Evolutionary conservation across 2,797 vertebrate species (phyloP).

Genomic region (Gadopsis marmoratus): DNA sequence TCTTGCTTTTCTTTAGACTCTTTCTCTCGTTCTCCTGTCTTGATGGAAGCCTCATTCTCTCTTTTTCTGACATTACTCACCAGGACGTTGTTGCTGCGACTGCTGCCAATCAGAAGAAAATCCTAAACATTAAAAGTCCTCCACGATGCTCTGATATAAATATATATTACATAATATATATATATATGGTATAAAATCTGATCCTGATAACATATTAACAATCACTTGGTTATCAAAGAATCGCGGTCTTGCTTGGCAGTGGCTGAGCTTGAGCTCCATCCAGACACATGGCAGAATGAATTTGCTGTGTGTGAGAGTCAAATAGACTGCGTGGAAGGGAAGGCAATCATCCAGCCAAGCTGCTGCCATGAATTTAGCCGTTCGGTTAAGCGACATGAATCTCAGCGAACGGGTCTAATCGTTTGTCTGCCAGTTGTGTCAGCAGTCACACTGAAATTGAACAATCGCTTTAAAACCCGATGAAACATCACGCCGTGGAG

Average conservation of each 20-base stretch:
- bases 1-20: constrained; percentile 48
- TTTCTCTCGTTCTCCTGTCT: constrained; percentile 36
- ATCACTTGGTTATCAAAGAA: constrained; percentile 47
- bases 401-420: constrained; percentile 37
- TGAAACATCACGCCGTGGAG: neutral
- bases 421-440: constrained; percentile 36
- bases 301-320: constrained; percentile 74
- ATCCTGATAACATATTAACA: constrained; percentile 33
- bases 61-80: constrained; percentile 46
- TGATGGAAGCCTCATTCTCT: constrained; percentile 21
- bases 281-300: constrained; percentile 76
- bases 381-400: constrained; percentile 54
- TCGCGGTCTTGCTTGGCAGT: constrained; percentile 52
- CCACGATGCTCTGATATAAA: neutral
- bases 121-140: constrained; percentile 40
- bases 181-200: neutral
- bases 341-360: constrained; percentile 78
- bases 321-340: constrained; percentile 55
- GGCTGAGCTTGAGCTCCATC: constrained; percentile 60
- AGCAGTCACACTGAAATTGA: constrained; percentile 14
- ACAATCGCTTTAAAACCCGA: constrained; percentile 4
- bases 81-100: constrained; percentile 33
- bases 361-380: constrained; percentile 61
- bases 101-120: constrained; percentile 33
- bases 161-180: no score